Conservation (phyloP, 2,888 invertebrate species). For the Xestia ashworthii region DNA sequence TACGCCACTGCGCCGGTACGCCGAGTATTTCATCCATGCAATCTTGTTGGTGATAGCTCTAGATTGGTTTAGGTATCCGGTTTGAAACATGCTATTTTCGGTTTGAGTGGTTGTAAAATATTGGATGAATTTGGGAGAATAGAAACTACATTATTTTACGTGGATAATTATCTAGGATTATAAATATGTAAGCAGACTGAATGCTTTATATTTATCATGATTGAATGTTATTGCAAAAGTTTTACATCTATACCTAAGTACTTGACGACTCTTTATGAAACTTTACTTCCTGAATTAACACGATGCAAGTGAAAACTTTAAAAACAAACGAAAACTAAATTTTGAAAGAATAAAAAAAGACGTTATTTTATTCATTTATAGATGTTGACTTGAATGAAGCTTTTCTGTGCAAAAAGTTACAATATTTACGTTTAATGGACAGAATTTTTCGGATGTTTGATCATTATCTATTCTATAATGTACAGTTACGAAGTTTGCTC, state of each 20-base stretch:
- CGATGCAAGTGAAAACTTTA: no score
- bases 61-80: constrained; percentile 39
- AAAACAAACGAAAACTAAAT: no score
- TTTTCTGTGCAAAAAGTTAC: constrained; percentile 21
- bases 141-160: not conserved
- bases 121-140: not conserved
- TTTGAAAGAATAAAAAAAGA: not conserved
- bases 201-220: not conserved
- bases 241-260: not conserved
- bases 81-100: constrained; percentile 20
- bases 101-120: constrained; percentile 8
- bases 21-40: constrained; percentile 49
- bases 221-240: not conserved
- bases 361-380: constrained; percentile 1
- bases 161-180: no score
- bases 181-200: not conserved
- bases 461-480: constrained; percentile 26
- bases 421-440: constrained; percentile 41
- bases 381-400: constrained; percentile 1
- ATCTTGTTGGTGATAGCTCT: constrained; percentile 44
- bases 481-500: constrained; percentile 24
- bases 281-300: not conserved
- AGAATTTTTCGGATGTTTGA: constrained; percentile 38
- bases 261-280: no score
- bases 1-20: constrained; percentile 20